phyloP scores from a whole-genome alignment of 2,888 invertebrate genomes.

The Trichopria drosophilae region DNA sequence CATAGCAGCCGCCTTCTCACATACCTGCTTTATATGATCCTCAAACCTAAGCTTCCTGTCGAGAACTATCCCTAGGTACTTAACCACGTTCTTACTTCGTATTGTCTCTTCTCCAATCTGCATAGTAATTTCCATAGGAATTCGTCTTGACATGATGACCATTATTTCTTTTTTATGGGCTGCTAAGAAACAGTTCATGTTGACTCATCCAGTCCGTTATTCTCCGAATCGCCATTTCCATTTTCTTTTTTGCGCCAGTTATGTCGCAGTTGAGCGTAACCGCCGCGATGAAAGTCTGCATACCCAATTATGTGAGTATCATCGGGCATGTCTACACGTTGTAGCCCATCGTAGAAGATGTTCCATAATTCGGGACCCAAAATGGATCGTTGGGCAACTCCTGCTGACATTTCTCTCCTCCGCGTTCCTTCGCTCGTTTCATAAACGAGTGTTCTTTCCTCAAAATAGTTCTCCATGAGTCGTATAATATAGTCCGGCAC shows the following conservation, averaged over 20 bases:
- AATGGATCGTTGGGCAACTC: slow-evolving; percentile 33
- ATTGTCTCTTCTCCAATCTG: no score
- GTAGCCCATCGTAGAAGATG: slow-evolving; percentile 32
- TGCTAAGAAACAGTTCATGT: slow-evolving; percentile 27
- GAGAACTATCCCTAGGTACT: no score
- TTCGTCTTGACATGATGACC: no score
- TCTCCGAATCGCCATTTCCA: slow-evolving; percentile 21
- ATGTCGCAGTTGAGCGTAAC: slow-evolving; percentile 7
- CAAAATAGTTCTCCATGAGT: slow-evolving; percentile 28
- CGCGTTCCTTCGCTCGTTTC: slow-evolving; percentile 23
- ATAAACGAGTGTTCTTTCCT: slow-evolving; percentile 20
- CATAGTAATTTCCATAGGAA: no score
- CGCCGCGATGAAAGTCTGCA: slow-evolving; percentile 24
- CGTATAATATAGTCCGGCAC: slow-evolving; percentile 22
- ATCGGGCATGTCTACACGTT: slow-evolving; percentile 23
- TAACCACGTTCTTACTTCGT: no score
- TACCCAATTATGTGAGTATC: slow-evolving; percentile 26
- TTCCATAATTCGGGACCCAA: slow-evolving; percentile 36
- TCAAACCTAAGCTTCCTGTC: no score
- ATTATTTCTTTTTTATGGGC: slow-evolving; percentile 30
- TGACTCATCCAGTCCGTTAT: slow-evolving; percentile 28
- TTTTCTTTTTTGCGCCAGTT: no score
- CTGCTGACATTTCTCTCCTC: slow-evolving; percentile 19
- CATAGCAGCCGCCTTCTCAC: neutral
- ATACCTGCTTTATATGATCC: no score